These are phyloP conservation scores for Elachura formosa DNA, from an alignment of 2,113 vertebrate species.

Conservation along the genomic window DNA sequence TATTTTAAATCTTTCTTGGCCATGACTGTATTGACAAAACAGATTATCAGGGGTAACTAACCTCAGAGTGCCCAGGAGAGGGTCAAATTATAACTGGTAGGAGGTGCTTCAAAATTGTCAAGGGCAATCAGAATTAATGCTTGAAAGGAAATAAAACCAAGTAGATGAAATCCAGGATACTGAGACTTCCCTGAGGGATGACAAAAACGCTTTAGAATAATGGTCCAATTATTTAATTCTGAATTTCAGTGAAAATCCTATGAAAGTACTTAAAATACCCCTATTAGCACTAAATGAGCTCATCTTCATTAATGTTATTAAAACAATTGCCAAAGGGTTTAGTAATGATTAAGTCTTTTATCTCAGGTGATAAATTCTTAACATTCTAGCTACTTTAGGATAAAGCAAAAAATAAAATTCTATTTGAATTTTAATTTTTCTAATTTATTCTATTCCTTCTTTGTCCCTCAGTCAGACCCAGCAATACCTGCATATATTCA, in stretches of 20 bases:
- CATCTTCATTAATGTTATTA: constrained; percentile 64
- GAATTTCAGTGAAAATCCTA: constrained; percentile 67
- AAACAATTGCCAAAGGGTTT: constrained; percentile 53
- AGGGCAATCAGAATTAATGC: constrained; percentile 15
- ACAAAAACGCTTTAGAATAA: constrained; percentile 56
- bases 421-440: not conserved
- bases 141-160: constrained; percentile 31
- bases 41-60: constrained; percentile 7
- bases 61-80: not conserved
- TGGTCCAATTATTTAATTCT: constrained; percentile 64
- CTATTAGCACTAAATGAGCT: constrained; percentile 59
- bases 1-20: constrained; percentile 25
- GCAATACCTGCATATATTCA: not conserved
- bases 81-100: constrained; percentile 34
- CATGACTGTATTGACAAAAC: not conserved
- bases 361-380: constrained; percentile 57
- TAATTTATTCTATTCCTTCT: not conserved
- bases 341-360: constrained; percentile 60
- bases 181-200: constrained; percentile 47
- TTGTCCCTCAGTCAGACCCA: not conserved
- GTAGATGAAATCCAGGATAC: constrained; percentile 24
- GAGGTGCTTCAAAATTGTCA: not conserved
- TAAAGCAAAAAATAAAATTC: constrained; percentile 33
- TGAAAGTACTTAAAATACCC: constrained; percentile 56
- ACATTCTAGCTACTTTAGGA: not conserved